Percentiles rank a stretch among this genome's conserved stretches.
Conservation (phyloP, 2,797 vertebrate species). For the Halcyon chelicuti region DNA sequence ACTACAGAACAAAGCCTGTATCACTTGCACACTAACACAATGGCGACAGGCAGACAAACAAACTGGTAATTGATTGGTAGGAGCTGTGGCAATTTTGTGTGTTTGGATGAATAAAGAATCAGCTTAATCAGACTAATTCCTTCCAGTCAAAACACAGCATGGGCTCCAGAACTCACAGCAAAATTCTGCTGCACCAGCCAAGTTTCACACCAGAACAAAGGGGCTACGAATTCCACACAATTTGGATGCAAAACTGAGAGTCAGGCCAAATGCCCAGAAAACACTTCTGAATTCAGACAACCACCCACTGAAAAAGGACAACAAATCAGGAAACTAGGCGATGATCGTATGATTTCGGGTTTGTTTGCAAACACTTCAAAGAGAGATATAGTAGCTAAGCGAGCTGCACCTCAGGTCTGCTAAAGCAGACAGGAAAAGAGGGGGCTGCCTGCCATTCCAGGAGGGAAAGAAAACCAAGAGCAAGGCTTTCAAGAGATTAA, state of each 20-base stretch:
- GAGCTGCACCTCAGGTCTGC: not conserved
- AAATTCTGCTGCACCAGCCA: constrained; percentile 32
- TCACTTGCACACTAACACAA: not conserved
- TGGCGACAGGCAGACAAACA: constrained; percentile 2
- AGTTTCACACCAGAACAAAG: constrained; percentile 55
- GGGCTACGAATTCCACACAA: constrained; percentile 35
- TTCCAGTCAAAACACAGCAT: constrained; percentile 62
- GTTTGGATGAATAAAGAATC: constrained; percentile 63
- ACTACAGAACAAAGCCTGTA: not conserved
- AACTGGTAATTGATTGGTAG: constrained; percentile 52
- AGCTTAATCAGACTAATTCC: constrained; percentile 64
- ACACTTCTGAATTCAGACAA: constrained; percentile 34
- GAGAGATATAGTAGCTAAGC: not conserved
- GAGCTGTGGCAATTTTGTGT: constrained; percentile 35
- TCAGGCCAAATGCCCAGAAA: constrained; percentile 58
- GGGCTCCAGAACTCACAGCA: constrained; percentile 45
- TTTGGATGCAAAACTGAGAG: constrained; percentile 40
- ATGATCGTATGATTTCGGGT: not conserved
- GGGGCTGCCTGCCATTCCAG: not conserved
- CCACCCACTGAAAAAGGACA: not conserved
- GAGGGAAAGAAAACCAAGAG: not conserved
- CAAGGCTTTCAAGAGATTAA: constrained; percentile 1
- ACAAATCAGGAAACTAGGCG: not conserved
- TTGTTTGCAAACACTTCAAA: not conserved
- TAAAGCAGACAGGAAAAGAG: not conserved